A percentile compares a stretch with the other conserved stretches of the same genome.
phyloP scores from a whole-genome alignment of 2,888 invertebrate genomes.

The Amorpha juglandis region DNA sequence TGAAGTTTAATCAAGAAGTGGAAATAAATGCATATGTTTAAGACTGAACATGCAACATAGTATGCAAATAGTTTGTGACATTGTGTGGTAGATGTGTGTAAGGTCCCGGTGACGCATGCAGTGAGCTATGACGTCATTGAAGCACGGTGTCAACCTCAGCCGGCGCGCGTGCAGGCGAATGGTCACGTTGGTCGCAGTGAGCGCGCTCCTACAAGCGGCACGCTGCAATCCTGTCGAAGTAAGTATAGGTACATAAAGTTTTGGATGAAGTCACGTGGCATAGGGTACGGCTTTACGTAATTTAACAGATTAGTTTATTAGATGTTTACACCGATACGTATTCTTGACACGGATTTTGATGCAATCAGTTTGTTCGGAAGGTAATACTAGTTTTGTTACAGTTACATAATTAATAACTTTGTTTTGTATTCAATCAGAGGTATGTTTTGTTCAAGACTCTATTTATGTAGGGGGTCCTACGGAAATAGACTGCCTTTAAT shows the following conservation, averaged over 20 bases:
- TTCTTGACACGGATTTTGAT: no score
- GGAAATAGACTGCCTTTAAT: no score
- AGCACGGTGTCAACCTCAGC: constrained; percentile 88
- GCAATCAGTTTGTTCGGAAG: no score
- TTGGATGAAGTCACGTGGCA: not conserved
- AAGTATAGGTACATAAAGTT: constrained; percentile 47
- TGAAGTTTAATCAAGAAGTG: not conserved
- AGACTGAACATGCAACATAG: constrained; percentile 38
- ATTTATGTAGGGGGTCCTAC: no score
- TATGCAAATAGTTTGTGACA: constrained; percentile 29
- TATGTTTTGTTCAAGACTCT: no score
- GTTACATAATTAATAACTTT: no score
- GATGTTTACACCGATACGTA: not conserved
- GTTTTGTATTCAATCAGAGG: no score
- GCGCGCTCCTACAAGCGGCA: constrained; percentile 56
- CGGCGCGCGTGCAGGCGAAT: constrained; percentile 87
- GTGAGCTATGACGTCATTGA: constrained; percentile 81
- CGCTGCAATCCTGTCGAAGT: constrained; percentile 67
- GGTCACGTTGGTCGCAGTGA: constrained; percentile 44
- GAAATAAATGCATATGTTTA: constrained; percentile 25
- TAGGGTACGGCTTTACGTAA: not conserved
- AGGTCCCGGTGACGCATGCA: constrained; percentile 46
- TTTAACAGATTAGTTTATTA: not conserved
- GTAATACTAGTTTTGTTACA: no score
- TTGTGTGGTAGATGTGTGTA: constrained; percentile 22